These are phyloP conservation scores for Melinopterus prodromus DNA, from an alignment of 2,888 invertebrate genomes.

Conservation along the genomic window DNA sequence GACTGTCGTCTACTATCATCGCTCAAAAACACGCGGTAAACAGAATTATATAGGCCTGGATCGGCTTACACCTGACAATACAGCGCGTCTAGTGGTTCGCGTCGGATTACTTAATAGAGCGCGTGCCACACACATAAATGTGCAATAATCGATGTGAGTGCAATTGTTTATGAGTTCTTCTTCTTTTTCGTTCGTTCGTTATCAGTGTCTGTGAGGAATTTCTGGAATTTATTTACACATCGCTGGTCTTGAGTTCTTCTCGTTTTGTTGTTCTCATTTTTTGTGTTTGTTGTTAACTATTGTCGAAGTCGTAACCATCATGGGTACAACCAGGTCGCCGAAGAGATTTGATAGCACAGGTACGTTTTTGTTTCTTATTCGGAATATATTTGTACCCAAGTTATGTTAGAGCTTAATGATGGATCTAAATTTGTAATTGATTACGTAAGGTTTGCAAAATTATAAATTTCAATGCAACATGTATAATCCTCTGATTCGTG, in stretches of 20 bases:
- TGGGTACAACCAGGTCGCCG: background rate
- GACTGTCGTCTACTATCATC: background rate
- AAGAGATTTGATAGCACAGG: background rate
- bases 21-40: background rate
- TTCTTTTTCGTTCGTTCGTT: background rate
- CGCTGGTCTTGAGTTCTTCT: no score
- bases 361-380: background rate
- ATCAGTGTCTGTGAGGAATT: no score
- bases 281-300: background rate
- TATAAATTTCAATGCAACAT: no score
- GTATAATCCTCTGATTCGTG: no score
- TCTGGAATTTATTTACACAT: no score
- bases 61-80: background rate
- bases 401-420: no score
- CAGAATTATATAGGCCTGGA: conserved; percentile 4
- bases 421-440: no score
- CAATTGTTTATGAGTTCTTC: background rate
- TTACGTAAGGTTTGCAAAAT: no score
- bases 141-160: background rate
- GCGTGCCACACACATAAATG: background rate
- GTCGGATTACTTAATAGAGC: background rate
- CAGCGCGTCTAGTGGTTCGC: background rate
- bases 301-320: background rate
- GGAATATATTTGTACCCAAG: no score
- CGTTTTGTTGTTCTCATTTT: background rate